A percentile compares a stretch with the other conserved stretches of the same genome.
Conservation (phyloP, 2,113 vertebrate genomes). For the Lontra canadensis region DNA sequence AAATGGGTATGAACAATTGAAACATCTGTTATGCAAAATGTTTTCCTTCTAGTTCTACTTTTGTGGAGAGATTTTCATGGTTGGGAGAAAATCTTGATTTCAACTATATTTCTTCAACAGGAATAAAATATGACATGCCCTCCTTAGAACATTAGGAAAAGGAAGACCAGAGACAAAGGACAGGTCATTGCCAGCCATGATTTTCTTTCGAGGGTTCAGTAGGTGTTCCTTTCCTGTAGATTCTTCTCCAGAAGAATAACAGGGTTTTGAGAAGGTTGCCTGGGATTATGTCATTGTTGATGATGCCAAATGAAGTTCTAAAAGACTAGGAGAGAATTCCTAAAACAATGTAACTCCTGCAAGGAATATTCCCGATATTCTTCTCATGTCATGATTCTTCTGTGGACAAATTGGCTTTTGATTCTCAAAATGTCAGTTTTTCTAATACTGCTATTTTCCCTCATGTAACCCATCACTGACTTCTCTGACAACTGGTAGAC, state of each 20-base stretch:
- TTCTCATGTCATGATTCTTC: neutral
- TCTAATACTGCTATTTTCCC: neutral
- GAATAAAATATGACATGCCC: neutral
- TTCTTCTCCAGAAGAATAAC: neutral
- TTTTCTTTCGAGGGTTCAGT: neutral
- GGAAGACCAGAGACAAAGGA: neutral
- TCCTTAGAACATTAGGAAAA: neutral
- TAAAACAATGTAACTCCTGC: neutral
- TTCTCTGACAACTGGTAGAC: neutral
- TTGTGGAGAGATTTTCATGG: neutral
- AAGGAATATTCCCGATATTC: neutral
- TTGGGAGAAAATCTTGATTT: neutral
- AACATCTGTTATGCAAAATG: neutral
- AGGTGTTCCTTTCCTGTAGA: neutral
- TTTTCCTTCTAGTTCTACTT: neutral
- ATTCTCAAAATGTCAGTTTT: neutral
- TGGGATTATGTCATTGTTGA: neutral
- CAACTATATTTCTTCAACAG: neutral
- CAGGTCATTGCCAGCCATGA: neutral
- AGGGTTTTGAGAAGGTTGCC: neutral
- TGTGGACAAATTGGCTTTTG: neutral
- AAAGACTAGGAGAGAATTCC: neutral
- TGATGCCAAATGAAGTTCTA: neutral
- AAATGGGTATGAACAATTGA: neutral
- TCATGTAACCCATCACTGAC: neutral